A percentile compares a stretch with the other conserved stretches of the same genome.
These are phyloP conservation scores for Andrena flavipes DNA, from an alignment of 2,888 invertebrate species.

Conservation along the genomic window DNA sequence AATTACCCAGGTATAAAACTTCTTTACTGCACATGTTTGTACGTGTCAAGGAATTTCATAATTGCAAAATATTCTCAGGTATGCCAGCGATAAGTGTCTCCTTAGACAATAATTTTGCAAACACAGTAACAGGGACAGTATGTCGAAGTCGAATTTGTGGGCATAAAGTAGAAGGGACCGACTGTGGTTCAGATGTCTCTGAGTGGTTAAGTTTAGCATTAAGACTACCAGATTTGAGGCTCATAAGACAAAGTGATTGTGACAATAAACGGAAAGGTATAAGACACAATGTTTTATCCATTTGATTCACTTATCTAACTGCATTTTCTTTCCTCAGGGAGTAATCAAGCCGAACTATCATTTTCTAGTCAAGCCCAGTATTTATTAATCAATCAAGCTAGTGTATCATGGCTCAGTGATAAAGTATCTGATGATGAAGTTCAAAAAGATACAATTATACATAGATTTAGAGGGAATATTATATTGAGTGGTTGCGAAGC, in stretches of 20 bases:
- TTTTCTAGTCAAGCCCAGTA: constrained; percentile 95
- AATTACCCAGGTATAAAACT: constrained; percentile 87
- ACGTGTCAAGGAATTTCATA: not conserved
- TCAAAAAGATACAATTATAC: constrained; percentile 87
- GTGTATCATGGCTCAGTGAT: constrained; percentile 90
- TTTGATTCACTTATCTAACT: not conserved
- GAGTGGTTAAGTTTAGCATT: constrained; percentile 93
- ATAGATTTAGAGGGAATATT: constrained; percentile 96
- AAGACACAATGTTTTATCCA: not conserved
- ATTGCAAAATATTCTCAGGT: constrained; percentile 82
- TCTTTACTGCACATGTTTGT: not conserved
- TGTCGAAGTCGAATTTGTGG: constrained; percentile 95
- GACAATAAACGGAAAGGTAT: constrained; percentile 51
- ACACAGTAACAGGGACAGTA: constrained; percentile 83
- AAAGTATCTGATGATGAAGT: constrained; percentile 86
- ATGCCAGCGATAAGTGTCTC: constrained; percentile 86
- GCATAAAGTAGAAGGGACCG: constrained; percentile 91
- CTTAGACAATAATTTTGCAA: constrained; percentile 83
- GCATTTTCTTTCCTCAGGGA: constrained; percentile 62
- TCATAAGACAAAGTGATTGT: constrained; percentile 87
- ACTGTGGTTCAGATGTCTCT: constrained; percentile 93
- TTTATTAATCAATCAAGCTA: constrained; percentile 92
- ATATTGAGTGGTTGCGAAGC: constrained; percentile 90
- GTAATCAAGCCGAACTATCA: constrained; percentile 85
- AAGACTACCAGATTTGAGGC: constrained; percentile 88